Percentiles rank a stretch among this genome's conserved stretches.
These are phyloP conservation scores for Notocelia uddmanniana DNA, from an alignment of 2,888 invertebrate species.

Conservation along the genomic window DNA sequence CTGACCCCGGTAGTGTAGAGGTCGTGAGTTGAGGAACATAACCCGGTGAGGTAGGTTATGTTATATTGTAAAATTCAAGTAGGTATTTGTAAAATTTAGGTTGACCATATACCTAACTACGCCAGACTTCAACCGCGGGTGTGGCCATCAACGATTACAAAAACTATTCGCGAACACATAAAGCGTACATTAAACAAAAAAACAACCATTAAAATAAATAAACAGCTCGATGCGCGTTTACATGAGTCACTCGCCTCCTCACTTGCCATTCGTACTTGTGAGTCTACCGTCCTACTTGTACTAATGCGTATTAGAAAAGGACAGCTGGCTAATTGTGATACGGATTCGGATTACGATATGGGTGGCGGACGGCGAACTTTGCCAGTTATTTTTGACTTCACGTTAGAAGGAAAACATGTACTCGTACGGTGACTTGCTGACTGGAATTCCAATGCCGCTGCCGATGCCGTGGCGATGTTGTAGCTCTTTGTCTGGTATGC, in stretches of 20 bases:
- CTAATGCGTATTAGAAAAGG: slow-evolving; percentile 26
- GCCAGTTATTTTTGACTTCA: slow-evolving; percentile 62
- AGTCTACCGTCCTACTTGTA: slow-evolving; percentile 23
- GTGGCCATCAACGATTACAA: not conserved
- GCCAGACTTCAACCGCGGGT: not conserved
- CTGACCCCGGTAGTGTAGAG: not conserved
- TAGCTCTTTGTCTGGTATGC: slow-evolving; percentile 13
- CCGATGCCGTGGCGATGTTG: slow-evolving; percentile 26
- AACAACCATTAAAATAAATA: slow-evolving; percentile 25
- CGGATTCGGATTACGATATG: slow-evolving; percentile 48
- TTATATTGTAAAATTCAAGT: not conserved
- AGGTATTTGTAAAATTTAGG: not conserved
- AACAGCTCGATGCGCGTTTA: slow-evolving; percentile 49
- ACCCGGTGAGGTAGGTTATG: not conserved
- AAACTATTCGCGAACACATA: slow-evolving; percentile 15
- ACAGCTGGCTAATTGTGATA: slow-evolving; percentile 39
- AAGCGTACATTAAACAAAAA: not conserved
- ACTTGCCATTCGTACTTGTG: slow-evolving; percentile 41
- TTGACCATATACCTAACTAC: not conserved
- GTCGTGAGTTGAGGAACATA: not conserved
- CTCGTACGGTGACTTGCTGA: slow-evolving; percentile 31
- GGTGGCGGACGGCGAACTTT: slow-evolving; percentile 63
- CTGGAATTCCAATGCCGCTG: slow-evolving; percentile 40
- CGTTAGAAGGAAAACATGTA: slow-evolving; percentile 42
- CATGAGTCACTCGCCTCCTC: slow-evolving; percentile 61